Conservation (phyloP, 2,888 invertebrate genomes). For the Acrobasis repandana region DNA sequence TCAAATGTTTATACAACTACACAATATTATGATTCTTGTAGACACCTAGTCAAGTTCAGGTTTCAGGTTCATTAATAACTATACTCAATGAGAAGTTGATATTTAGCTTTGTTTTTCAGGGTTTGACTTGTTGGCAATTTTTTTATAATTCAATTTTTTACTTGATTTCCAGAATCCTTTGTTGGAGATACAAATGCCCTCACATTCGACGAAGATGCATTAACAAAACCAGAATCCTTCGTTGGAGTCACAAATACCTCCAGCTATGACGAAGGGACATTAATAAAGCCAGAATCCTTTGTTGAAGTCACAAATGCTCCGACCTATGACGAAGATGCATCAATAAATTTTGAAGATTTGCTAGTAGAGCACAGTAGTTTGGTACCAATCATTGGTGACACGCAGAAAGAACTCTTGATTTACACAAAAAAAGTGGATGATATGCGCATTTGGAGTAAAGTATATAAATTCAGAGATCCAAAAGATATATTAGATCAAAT, state of each 20-base stretch:
- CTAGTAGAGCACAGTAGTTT: neutral
- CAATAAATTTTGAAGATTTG: neutral
- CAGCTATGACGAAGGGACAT: too few species aligned
- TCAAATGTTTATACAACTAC: too few species aligned
- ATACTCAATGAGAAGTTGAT: too few species aligned
- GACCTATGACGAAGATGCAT: neutral
- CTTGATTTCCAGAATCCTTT: neutral
- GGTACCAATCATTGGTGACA: neutral
- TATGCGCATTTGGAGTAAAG: constrained; percentile 38
- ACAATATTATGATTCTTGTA: too few species aligned
- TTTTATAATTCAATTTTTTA: too few species aligned
- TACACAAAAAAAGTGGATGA: constrained; percentile 49
- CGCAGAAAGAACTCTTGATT: neutral
- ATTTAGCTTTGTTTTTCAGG: too few species aligned
- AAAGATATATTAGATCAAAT: constrained; percentile 25
- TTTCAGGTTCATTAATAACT: too few species aligned
- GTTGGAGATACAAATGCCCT: neutral
- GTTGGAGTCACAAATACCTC: too few species aligned
- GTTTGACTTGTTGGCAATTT: too few species aligned
- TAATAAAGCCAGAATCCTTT: neutral
- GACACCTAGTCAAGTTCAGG: too few species aligned
- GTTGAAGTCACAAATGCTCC: neutral
- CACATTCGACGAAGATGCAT: neutral
- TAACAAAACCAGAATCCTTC: neutral
- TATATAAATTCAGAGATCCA: neutral